phyloP scores from a whole-genome alignment of 2,888 invertebrate genomes.

The Dryococelus australis region DNA sequence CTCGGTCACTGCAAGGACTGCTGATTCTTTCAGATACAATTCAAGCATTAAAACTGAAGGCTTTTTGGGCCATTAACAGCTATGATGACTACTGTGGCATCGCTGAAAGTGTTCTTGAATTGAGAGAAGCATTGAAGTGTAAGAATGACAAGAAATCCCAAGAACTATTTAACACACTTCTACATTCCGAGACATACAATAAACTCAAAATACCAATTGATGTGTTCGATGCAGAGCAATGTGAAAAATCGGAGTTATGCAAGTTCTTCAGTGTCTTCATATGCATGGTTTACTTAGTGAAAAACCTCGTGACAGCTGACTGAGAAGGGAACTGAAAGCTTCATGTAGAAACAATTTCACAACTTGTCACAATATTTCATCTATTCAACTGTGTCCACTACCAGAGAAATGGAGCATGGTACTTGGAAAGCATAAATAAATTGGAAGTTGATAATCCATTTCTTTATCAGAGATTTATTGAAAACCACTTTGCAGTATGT shows the following conservation, averaged over 20 bases:
- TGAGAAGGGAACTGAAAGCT: constrained; percentile 13
- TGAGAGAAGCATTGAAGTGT: neutral
- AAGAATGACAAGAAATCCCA: constrained; percentile 7
- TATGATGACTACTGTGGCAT: constrained; percentile 18
- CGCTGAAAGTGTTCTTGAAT: neutral
- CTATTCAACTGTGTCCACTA: constrained; percentile 7
- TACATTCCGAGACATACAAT: neutral
- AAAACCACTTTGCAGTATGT: neutral
- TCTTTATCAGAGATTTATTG: neutral
- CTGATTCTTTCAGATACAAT: constrained; percentile 2
- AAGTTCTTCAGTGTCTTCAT: constrained; percentile 17
- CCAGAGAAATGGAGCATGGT: neutral
- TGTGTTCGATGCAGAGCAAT: neutral
- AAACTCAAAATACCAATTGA: neutral
- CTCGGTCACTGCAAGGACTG: constrained; percentile 13
- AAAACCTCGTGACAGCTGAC: neutral
- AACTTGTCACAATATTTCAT: constrained; percentile 11
- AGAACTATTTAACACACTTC: constrained; percentile 10
- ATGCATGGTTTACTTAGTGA: constrained; percentile 2
- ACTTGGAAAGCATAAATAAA: neutral
- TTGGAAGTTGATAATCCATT: constrained; percentile 12
- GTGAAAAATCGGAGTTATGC: constrained; percentile 13
- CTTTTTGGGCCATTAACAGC: neutral
- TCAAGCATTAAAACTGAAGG: neutral
- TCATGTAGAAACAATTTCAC: neutral